Evolutionary conservation across 2,888 invertebrate genomes (phyloP), one percentile per base, ranked within the genome.

Genomic region (Sinhomidia bicolor): DNA sequence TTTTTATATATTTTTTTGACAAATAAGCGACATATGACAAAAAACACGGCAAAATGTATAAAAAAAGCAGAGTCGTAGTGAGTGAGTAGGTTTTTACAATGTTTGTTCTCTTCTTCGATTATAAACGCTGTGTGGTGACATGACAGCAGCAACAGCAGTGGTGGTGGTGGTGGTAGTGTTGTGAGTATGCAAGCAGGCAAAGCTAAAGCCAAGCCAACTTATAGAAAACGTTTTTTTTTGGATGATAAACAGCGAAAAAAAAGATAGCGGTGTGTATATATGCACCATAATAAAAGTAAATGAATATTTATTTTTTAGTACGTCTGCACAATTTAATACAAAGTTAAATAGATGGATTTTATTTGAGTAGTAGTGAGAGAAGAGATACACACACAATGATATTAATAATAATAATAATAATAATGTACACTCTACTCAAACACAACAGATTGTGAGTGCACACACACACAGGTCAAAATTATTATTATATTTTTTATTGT

Each of bases 281-380:
- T 32, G 32, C 29, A 4, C 9, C 5, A 65, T 20, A 20, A 0
- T 60, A 23, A 26, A 7, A 76, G 54, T 51, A 76, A 76, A 76
- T 76, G 76, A 76, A 76, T 76, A 76, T 76, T 76, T 76, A 76
- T 76, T 14, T 71, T 71, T 76, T 74, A 47, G 7, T 41, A 76
- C 29, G 76, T 76, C 76, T 76, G 76, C 76, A 44, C 20, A 76
- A 54, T 76, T 76, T 76, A 76, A 76, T 76, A 76, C 54, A 76
- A 76, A 76, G 76, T 51, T 76, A 54, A 54, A 51, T 54, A 54
- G 65, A 36, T 65, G 23, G 65, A 65, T 65, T 76, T 76, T 76
- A n/a, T 76, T 26, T 10, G 76, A 54, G 76, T n/a, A 32, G n/a
- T n/a, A n/a, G n/a, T n/a, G n/a, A n/a, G n/a, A n/a, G n/a, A n/a